Conservation (phyloP, 1,140 invertebrate genomes). For the Euborellia annulipes region DNA sequence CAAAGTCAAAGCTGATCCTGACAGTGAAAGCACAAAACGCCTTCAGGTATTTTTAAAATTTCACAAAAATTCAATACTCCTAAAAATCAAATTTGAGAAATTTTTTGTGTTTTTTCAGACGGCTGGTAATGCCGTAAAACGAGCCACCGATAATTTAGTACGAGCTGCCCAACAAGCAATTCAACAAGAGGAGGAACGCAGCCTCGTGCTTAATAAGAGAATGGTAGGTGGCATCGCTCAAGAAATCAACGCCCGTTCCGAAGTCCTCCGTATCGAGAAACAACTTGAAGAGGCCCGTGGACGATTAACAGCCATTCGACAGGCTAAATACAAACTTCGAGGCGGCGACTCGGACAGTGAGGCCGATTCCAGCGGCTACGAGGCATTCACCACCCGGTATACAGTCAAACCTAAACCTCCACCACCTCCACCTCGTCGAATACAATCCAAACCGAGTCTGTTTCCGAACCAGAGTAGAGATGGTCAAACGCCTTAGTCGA, state of each 20-base stretch:
- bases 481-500: too few species aligned
- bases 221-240: slow-evolving; percentile 90
- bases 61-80: background rate
- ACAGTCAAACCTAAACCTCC: too few species aligned
- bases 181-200: slow-evolving; percentile 75
- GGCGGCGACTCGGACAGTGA: slow-evolving; percentile 36
- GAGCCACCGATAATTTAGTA: slow-evolving; percentile 94
- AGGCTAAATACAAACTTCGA: slow-evolving; percentile 64
- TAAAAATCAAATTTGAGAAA: too few species aligned
- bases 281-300: slow-evolving; percentile 84
- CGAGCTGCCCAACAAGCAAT: slow-evolving; percentile 85
- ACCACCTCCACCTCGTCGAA: too few species aligned
- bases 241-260: slow-evolving; percentile 74
- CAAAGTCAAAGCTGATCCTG: slow-evolving; percentile 94
- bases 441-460: too few species aligned
- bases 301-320: slow-evolving; percentile 67
- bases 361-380: slow-evolving; percentile 26
- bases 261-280: slow-evolving; percentile 82
- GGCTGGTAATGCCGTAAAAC: slow-evolving; percentile 93
- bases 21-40: slow-evolving; percentile 83
- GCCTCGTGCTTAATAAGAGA: slow-evolving; percentile 70
- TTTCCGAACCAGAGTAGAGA: too few species aligned
- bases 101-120: slow-evolving; percentile 32
- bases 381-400: slow-evolving; percentile 21
- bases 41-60: slow-evolving; percentile 40